Base-by-base conservation (phyloP, 2,888 invertebrate genomes). In the Selenia dentaria region DNA sequence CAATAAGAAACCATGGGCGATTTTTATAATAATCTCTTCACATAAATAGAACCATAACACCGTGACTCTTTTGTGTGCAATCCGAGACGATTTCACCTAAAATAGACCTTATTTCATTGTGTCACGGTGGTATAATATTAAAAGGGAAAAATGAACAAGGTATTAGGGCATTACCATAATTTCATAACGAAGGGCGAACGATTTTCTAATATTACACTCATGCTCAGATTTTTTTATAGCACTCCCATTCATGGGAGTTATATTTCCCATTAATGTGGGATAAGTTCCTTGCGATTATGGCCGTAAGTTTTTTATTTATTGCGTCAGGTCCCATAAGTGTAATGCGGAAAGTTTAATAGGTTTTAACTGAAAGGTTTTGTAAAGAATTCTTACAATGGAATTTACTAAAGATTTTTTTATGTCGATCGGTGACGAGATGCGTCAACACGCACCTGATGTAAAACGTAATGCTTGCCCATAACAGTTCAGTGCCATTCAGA, bases 151-250 rank as follows among this genome's bases (percentile, higher is more conserved):
- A 27, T 14, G 44, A 44, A 39, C 37, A 35, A 48, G 33, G 50
- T 50, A 55, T 56, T 51, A 52, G 42, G 27, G 54, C 44, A 82
- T 85, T 85, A 83, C 67, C 83, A 86, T 88, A 88, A 86, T 86
- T 83, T 81, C 81, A 83, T 85, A 88, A 80, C 77, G 73, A 80
- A 76, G 83, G 84, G 81, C 62, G 79, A 67, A 70, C 69, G 74
- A 79, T 58, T 82, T 83, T 81, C 80, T 83, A 81, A 84, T 87
- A 86, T 57, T 51, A 57, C 57, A 57, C 54, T 80, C 78, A 74
- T 81, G 80, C 81, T 83, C 75, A 74, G 79, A 78, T 83, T 86
- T 82, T n/a, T 83, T 82, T 62, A 58, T 58, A 41, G 45, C 34
- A 27, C 46, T 55, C 43, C 53, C 42, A 54, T 59, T 54, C 52